Evolutionary conservation across 2,113 vertebrate genomes (phyloP).

Genomic region (Ailurus styani): DNA sequence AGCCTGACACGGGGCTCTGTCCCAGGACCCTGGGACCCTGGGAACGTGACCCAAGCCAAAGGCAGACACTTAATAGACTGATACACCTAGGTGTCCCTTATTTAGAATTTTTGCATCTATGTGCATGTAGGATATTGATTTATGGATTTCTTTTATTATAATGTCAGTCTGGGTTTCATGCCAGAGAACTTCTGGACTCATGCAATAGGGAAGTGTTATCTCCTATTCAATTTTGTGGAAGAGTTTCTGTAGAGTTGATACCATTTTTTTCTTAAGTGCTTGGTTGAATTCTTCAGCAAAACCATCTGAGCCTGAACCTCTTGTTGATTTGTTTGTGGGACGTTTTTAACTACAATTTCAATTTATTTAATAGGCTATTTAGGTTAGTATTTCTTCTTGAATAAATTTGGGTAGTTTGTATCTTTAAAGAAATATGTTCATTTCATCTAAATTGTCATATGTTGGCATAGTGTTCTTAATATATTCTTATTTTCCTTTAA

Average conservation of each 20-base stretch:
- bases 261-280: neutral
- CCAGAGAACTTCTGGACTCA: neutral
- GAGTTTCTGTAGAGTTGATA: neutral
- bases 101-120: neutral
- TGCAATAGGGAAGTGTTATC: neutral
- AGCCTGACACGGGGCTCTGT: no score
- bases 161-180: neutral
- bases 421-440: neutral
- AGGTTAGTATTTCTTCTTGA: neutral
- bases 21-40: no score
- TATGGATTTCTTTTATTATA: neutral
- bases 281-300: neutral
- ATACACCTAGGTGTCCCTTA: neutral
- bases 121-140: neutral
- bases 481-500: neutral
- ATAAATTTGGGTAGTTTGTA: neutral
- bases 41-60: neutral
- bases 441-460: neutral
- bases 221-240: neutral
- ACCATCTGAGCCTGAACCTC: neutral
- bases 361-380: neutral
- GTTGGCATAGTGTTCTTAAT: neutral
- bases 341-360: neutral
- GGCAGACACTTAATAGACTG: neutral
- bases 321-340: neutral